Evolutionary conservation across 2,113 vertebrate genomes (phyloP), one percentile per base, ranked within the genome.

Genomic region (human (Homo sapiens)): DNA sequence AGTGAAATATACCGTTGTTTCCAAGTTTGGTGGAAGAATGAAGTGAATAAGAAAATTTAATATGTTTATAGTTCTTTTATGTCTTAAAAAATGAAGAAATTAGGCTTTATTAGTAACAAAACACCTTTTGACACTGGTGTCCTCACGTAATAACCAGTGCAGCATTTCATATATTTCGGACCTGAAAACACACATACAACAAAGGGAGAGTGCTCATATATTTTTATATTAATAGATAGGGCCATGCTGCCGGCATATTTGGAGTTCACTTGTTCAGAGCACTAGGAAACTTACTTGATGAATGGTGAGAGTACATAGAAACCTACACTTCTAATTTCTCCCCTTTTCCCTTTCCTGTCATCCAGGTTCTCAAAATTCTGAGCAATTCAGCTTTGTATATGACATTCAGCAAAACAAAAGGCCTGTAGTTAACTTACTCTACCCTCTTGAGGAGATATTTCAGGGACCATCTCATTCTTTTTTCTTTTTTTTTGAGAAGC

Each of bases 1-100:
- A 92, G 52, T 80, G 83, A 93, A 95, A 96, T 93, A 82, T 78
- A 72, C 94, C 91, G 25, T 82, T 88, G 25, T 92, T 96, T 92
- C 35, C 64, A 93, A 87, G 81, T 92, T 40, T 61, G 30, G 17
- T 57, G 18, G 61, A 14, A 55, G 66, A 82, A 17, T 91, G 48
- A 94, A 35, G 52, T 81, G 14, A 81, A 81, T 93, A 94, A 64
- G 38, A 89, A 89, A 55, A 55, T 73, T 66, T 66, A 73, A 23
- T 55, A 61, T 64, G 23, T 68, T 78, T 89, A 7, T 50, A 35
- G 45, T 88, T 96, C 85, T 75, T 90, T 93, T 96, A 40, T 3
- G 75, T 66, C 30, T 35, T 86, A 70, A 89, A 59, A 90, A 82
- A 66, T 72, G 30, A 76, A 64, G 23, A 93, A 85, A 86, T 57